phyloP scores from a whole-genome alignment of 2,113 vertebrate species.

The Passer montanus region DNA sequence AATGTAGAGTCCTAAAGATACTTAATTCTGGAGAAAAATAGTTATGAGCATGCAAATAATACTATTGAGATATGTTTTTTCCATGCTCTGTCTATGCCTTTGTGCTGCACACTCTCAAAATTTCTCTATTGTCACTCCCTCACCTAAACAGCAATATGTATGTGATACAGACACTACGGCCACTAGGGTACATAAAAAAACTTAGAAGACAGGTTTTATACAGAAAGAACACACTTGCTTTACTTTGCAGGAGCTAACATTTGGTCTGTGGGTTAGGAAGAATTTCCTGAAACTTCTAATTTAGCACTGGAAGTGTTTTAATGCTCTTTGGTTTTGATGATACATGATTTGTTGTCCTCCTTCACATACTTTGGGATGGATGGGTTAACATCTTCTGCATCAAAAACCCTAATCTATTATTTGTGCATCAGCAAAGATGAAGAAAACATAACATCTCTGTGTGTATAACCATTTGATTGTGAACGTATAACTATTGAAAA shows the following conservation, averaged over 20 bases:
- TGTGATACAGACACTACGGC: neutral
- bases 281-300: neutral
- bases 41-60: neutral
- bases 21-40: neutral
- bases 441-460: neutral
- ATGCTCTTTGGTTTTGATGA: neutral
- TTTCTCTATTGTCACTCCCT: neutral
- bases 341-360: neutral
- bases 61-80: neutral
- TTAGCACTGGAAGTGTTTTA: neutral
- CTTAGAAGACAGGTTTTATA: neutral
- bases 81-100: neutral
- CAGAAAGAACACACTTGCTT: neutral
- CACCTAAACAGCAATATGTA: neutral
- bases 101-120: neutral
- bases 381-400: neutral
- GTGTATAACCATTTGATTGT: neutral
- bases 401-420: neutral
- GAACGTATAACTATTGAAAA: neutral
- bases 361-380: neutral
- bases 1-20: neutral
- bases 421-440: neutral
- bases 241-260: neutral
- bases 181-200: neutral
- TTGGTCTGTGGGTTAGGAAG: neutral